Base-by-base conservation (phyloP, 2,888 invertebrate species). In the Spilosoma lubricipeda region DNA sequence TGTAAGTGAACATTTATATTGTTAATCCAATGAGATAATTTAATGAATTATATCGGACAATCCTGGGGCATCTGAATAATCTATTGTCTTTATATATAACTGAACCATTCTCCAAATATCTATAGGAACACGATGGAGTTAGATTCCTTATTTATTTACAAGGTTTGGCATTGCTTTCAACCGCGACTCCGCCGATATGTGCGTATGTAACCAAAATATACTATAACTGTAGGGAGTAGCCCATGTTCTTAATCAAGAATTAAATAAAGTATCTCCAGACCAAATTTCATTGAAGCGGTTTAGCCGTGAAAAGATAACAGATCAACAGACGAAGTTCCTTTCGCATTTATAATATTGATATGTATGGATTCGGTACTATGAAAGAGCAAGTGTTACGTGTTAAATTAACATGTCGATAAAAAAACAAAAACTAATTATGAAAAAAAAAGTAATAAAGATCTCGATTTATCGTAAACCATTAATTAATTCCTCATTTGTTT, bases 1-100 rank as follows among this genome's bases (percentile, higher is more conserved):
- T 85, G 76, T 77, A 75, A 77, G 77, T 83, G 76, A 83, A 70
- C 75, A 72, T 81, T 77, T 85, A 76, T 76, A 83, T 78, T 71
- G 78, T 77, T 64, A 77, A 78, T 80, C 79, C 70, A 66, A 74
- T 69, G 36, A 75, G 74, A 80, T 85, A 77, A 75, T 83, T 83
- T 83, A 78, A 83, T 83, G 74, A 75, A 69, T 52, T 73, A 70
- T 76, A 63, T 48, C 72, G 79, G 73, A 56, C 66, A 76, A 77
- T 80, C 74, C 72, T 70, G n/a, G 48, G 83, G 81, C 81, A 59
- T 27, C 8, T 59, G 59, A 59, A 70, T 59, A 20, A 59, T 42
- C 59, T 42, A 33, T 63, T 70, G 59, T 63, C 9, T 59, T 42
- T 59, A 42, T 70, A 42, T 36, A 33, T 36, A 59, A 63, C 65